phyloP scores from a whole-genome alignment of 2,797 vertebrate genomes.

The Hapalemur alaotrensis region DNA sequence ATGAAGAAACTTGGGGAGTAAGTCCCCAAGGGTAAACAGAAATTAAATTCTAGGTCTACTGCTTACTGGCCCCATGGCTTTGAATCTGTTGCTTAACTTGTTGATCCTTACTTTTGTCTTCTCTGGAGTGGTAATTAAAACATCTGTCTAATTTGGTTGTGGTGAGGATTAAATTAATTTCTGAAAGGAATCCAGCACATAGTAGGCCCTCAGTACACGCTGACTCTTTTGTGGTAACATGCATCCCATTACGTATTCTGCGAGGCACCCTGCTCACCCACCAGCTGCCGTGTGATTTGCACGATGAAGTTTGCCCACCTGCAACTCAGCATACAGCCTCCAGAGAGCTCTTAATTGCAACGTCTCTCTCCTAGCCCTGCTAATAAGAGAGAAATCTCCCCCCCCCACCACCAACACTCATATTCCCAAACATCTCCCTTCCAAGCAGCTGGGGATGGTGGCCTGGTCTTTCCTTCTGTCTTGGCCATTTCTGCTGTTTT shows the following conservation, averaged over 20 bases:
- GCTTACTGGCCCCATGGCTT: not conserved
- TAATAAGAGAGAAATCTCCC: not conserved
- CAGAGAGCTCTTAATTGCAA: not conserved
- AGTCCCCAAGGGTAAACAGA: not conserved
- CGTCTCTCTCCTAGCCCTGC: not conserved
- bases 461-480: not conserved
- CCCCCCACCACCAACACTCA: not conserved
- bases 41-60: not conserved
- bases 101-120: not conserved
- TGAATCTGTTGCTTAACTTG: not conserved
- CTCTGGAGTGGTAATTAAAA: not conserved
- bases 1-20: not conserved
- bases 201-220: not conserved
- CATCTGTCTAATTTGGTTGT: not conserved
- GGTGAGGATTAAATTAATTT: not conserved
- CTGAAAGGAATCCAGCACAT: not conserved
- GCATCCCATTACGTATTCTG: not conserved
- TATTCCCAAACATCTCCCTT: not conserved
- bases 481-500: conserved; percentile 38
- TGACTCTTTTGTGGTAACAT: not conserved
- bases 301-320: not conserved
- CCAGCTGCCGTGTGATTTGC: not conserved
- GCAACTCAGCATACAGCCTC: not conserved
- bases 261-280: not conserved
- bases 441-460: not conserved